Evolutionary conservation across 1,140 invertebrate genomes (phyloP).

Genomic region (Arion vulgaris): DNA sequence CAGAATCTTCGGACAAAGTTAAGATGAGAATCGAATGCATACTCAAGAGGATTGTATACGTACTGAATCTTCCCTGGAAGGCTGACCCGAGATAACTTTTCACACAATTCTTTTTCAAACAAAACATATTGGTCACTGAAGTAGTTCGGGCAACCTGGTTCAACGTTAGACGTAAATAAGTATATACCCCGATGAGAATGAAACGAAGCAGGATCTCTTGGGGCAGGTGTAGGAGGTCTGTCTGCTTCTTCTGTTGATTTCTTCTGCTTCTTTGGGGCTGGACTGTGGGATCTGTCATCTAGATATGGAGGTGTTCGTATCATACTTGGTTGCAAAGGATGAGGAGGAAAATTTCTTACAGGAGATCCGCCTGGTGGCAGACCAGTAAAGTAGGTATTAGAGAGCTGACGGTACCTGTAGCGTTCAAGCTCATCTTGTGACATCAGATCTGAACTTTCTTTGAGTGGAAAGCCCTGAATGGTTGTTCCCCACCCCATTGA

Average conservation of each 20-base stretch:
- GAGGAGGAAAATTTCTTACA: conserved; percentile 6
- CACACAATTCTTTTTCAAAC: conserved; percentile 54
- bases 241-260: conserved; percentile 31
- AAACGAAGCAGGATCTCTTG: conserved; percentile 25
- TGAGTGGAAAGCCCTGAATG: conserved; percentile 14
- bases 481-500: conserved; percentile 24
- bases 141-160: conserved; percentile 11
- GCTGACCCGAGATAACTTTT: conserved; percentile 49
- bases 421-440: conserved; percentile 24
- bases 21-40: conserved; percentile 83
- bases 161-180: conserved; percentile 35
- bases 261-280: conserved; percentile 28
- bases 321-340: conserved; percentile 14
- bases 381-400: conserved; percentile 29
- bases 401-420: conserved; percentile 24
- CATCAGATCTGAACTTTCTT: conserved; percentile 28
- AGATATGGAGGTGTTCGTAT: conserved; percentile 14
- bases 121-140: conserved; percentile 47
- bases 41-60: conserved; percentile 88
- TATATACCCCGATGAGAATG: conserved; percentile 47
- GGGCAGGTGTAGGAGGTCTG: conserved; percentile 22
- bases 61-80: conserved; percentile 75
- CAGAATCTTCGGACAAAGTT: conserved; percentile 81
- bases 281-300: conserved; percentile 23
- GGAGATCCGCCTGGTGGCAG: conserved; percentile 20